These are phyloP conservation scores for Heliocidaris erythrogramma DNA, from an alignment of 35 echinoderm and acorn worm genomes.

Conservation along the genomic window DNA sequence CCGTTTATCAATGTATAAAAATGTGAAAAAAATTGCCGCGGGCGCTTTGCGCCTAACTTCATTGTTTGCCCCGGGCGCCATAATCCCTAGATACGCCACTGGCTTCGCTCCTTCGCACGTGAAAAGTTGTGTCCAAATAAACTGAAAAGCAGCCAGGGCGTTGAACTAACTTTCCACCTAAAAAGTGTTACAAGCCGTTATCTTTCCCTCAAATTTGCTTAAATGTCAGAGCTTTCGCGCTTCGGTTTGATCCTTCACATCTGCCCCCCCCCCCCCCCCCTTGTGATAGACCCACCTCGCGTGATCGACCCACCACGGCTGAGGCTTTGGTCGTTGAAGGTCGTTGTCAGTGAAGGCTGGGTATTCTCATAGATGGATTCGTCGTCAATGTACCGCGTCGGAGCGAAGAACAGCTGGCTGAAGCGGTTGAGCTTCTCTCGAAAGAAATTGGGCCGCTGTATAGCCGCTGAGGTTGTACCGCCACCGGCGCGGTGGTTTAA, in stretches of 20 bases:
- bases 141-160: neutral
- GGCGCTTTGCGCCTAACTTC: too few species aligned
- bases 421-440: slow-evolving; percentile 21
- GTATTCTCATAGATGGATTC: slow-evolving; percentile 51
- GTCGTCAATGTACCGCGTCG: slow-evolving; percentile 8
- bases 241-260: too few species aligned
- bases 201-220: too few species aligned
- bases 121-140: too few species aligned
- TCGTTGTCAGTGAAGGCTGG: neutral
- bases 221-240: too few species aligned
- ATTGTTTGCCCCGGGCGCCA: too few species aligned
- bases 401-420: slow-evolving; percentile 32
- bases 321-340: neutral
- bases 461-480: neutral
- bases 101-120: too few species aligned
- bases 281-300: neutral
- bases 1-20: too few species aligned
- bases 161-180: too few species aligned
- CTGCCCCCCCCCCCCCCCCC: neutral
- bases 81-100: too few species aligned
- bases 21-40: too few species aligned
- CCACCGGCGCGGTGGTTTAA: neutral
- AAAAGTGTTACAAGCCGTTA: too few species aligned
- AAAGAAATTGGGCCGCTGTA: slow-evolving; percentile 40
- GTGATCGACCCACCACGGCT: neutral